Percentiles rank a stretch among this genome's conserved stretches.
phyloP scores from a whole-genome alignment of 2,113 vertebrate genomes.

The Psilopsiagon aymara region DNA sequence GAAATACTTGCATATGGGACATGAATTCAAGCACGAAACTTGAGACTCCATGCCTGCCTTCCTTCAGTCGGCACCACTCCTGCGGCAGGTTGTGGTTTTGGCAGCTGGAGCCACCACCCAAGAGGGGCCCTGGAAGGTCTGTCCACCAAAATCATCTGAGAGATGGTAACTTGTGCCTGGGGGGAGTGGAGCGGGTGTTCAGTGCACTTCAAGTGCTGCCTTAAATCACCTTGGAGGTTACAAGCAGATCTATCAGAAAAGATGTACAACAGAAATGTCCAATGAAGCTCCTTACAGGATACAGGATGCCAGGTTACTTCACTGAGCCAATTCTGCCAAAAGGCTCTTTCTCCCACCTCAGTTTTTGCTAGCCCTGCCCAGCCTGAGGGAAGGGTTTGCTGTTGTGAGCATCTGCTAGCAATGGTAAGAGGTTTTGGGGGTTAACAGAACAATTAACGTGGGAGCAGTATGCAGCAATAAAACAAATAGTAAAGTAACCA shows the following conservation, averaged over 20 bases:
- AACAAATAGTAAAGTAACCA: not conserved
- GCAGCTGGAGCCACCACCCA: not conserved
- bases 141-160: not conserved
- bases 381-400: not conserved
- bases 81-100: accelerated
- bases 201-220: accelerated
- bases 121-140: not conserved
- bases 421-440: not conserved
- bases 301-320: not conserved
- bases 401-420: not conserved
- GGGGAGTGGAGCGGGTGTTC: accelerated
- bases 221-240: not conserved
- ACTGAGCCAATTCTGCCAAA: not conserved
- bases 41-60: accelerated
- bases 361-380: not conserved
- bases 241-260: too few species aligned
- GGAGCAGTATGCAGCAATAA: not conserved
- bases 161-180: accelerated
- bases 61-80: accelerated
- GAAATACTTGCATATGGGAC: not conserved
- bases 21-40: not conserved
- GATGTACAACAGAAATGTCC: accelerated
- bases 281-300: not conserved
- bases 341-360: not conserved
- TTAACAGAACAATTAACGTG: not conserved